These are phyloP conservation scores for Cataglyphis albicans DNA, from an alignment of 2,888 invertebrate genomes.

Conservation along the genomic window DNA sequence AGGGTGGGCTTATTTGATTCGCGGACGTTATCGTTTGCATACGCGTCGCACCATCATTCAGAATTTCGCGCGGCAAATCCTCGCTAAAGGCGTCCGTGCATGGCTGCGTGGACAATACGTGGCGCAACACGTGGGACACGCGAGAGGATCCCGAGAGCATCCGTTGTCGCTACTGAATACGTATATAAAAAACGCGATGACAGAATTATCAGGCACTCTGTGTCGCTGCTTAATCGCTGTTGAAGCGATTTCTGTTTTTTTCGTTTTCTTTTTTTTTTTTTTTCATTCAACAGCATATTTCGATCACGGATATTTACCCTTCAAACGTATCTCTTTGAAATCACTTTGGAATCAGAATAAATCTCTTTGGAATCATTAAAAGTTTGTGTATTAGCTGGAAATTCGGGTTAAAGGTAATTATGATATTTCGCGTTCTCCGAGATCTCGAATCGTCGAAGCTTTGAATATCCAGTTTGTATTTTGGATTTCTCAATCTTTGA, in stretches of 20 bases:
- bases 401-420: neutral
- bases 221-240: constrained; percentile 7
- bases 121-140: constrained; percentile 59
- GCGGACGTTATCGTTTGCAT: constrained; percentile 40
- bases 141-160: neutral
- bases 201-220: constrained; percentile 3
- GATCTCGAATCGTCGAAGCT: neutral
- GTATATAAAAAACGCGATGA: constrained; percentile 25
- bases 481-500: neutral
- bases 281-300: neutral
- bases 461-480: neutral
- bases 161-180: neutral
- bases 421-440: neutral
- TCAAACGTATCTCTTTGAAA: neutral
- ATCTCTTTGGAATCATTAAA: neutral
- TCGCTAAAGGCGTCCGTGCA: constrained; percentile 38
- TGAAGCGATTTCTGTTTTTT: constrained; percentile 5
- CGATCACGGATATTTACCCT: neutral
- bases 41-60: constrained; percentile 20
- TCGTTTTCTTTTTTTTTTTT: neutral
- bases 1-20: constrained; percentile 43
- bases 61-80: constrained; percentile 23
- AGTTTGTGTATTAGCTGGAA: neutral
- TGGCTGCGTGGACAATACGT: constrained; percentile 38
- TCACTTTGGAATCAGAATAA: no score